Base-by-base conservation (phyloP, 2,888 invertebrate species). In the Ormyrus pomaceus region DNA sequence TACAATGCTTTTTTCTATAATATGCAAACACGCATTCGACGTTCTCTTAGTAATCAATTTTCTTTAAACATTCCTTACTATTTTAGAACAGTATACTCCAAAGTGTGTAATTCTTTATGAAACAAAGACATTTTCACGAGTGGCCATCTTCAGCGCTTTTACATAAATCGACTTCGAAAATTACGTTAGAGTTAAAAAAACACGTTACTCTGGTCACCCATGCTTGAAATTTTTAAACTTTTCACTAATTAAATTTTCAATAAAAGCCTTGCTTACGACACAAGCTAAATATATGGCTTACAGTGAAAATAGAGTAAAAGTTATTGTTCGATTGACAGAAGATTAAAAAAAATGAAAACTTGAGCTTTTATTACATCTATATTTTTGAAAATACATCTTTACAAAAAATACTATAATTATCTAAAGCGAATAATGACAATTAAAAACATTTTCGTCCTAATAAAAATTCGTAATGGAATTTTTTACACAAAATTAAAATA, bases 101-200 rank as follows among this genome's bases (percentile, higher is more conserved):
- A 84, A 81, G 78, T 81, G 84, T 82, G 82, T 84, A 69, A 56
- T 79, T 82, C 56, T 72, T 85, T 86, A 87, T 86, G 84, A 86
- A 87, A 88, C 86, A 87, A 86, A 85, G 83, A 85, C 84, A 82
- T 87, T 85, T 86, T 85, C 86, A 87, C 85, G 86, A 88, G 86
- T 88, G 87, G 87, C 86, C 87, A 87, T 85, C 59, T 84, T 69
- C 7, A 61, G 13, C 56, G 51, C 34, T 71, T 65, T 71, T 73
- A 62, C 34, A 64, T 61, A 48, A 13, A 56, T 8, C 11, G 45
- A 62, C 5, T 19, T 55, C 48, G 56, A n/a, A 13, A 53, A 70
- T 72, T 59, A 59, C 34, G 46, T 53, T 55, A 34, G 13, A 45
- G 45, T 9, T 51, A 58, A 51, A 56, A 55, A 56, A 19, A 61